Evolutionary conservation across 1,140 invertebrate genomes (phyloP).

Genomic region (Solenopsis invicta): DNA sequence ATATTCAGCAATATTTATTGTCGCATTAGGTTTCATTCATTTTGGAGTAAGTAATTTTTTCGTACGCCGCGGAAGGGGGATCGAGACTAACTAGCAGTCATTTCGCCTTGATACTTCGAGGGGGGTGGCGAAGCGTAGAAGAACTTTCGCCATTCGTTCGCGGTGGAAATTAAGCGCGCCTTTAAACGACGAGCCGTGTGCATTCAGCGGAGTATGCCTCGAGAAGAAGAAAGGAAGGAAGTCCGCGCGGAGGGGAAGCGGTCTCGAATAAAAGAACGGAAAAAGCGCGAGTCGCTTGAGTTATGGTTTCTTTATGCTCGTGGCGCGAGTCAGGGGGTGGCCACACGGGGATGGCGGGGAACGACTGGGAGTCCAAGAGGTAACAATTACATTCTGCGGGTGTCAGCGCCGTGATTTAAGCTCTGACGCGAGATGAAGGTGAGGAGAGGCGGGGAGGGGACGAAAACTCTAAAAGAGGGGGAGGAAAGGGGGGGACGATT

Average conservation of each 20-base stretch:
- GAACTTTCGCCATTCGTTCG: slow-evolving; percentile 64
- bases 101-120: not conserved
- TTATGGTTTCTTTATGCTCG: slow-evolving; percentile 68
- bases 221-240: slow-evolving; percentile 38
- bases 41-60: not conserved
- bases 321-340: slow-evolving; percentile 60
- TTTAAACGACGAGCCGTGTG: slow-evolving; percentile 44
- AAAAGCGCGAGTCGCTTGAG: slow-evolving; percentile 66
- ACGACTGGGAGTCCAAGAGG: slow-evolving; percentile 52
- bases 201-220: slow-evolving; percentile 14
- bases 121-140: slow-evolving; percentile 17
- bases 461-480: slow-evolving; percentile 23
- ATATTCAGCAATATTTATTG: not conserved
- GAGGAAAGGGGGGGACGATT: slow-evolving; percentile 30
- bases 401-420: slow-evolving; percentile 76
- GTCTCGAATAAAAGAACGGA: slow-evolving; percentile 60
- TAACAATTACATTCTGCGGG: slow-evolving; percentile 76
- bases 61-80: not conserved
- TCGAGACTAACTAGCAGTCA: slow-evolving; percentile 21
- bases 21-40: not conserved
- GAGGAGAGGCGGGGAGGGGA: too few relatives aligned
- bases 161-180: slow-evolving; percentile 68
- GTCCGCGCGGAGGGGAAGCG: slow-evolving; percentile 12
- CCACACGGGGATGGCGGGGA: slow-evolving; percentile 1
- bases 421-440: slow-evolving; percentile 24